Conservation (phyloP, 2,888 invertebrate species). For the Lymantria dispar region DNA sequence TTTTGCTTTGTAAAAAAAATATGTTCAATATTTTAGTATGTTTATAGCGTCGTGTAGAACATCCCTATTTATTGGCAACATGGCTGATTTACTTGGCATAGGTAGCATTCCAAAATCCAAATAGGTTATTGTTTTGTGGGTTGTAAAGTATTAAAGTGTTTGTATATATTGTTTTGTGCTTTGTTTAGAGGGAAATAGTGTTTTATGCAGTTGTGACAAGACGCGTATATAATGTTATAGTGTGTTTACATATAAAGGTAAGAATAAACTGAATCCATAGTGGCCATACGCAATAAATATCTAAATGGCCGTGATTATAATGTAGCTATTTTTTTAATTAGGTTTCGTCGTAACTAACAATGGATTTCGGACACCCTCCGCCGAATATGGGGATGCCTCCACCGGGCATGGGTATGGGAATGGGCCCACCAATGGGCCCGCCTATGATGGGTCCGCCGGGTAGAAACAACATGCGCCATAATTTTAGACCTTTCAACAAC, state of each 20-base stretch:
- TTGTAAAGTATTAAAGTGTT: conserved; percentile 30
- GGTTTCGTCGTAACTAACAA: conserved; percentile 70
- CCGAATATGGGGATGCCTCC: conserved; percentile 73
- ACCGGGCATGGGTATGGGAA: conserved; percentile 64
- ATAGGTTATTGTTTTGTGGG: conserved; percentile 57
- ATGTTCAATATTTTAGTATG: conserved; percentile 60
- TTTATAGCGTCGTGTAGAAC: not conserved
- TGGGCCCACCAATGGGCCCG: conserved; percentile 53
- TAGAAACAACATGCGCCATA: conserved; percentile 75
- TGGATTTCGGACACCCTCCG: conserved; percentile 77
- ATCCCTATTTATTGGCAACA: conserved; percentile 34
- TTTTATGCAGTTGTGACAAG: conserved; percentile 49
- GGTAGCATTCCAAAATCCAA: conserved; percentile 36
- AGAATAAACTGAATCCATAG: conserved; percentile 36
- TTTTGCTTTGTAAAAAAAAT: conserved; percentile 46
- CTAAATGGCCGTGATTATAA: conserved; percentile 45
- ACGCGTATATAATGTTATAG: conserved; percentile 65
- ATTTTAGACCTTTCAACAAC: conserved; percentile 75
- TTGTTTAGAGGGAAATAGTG: conserved; percentile 41
- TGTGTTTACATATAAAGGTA: conserved; percentile 60
- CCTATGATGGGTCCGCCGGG: conserved; percentile 57
- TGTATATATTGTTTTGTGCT: conserved; percentile 35
- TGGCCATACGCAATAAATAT: conserved; percentile 31
- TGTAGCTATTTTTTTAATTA: conserved; percentile 66
- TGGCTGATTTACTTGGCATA: conserved; percentile 45